A percentile compares a stretch with the other conserved stretches of the same genome.
Evolutionary conservation across 2,888 invertebrate genomes (phyloP).

Genomic region (Lacanobia wlatinum): DNA sequence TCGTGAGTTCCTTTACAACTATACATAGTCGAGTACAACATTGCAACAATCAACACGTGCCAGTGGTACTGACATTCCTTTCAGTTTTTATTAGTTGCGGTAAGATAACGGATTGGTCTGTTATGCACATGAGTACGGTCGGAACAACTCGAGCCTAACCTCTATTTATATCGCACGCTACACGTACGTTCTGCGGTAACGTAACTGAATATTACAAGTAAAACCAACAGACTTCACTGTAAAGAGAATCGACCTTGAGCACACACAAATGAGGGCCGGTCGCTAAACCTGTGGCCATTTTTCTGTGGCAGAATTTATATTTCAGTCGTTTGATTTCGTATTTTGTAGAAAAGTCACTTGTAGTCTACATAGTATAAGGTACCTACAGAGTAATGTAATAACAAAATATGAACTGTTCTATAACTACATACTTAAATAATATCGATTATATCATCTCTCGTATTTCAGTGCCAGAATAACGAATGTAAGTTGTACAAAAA

Average conservation of each 20-base stretch:
- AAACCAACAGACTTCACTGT: conserved; percentile 79
- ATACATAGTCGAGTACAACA: conserved; percentile 29
- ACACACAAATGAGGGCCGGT: conserved; percentile 66
- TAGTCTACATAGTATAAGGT: background rate
- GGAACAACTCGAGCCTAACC: conserved; percentile 82
- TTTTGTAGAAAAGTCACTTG: background rate
- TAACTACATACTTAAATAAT: background rate
- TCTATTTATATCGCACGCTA: conserved; percentile 87
- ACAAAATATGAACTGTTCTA: background rate
- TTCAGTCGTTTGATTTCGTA: background rate
- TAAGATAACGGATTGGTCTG: conserved; percentile 88
- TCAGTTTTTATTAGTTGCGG: conserved; percentile 87
- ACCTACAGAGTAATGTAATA: too few species aligned
- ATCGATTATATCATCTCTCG: conserved; percentile 24
- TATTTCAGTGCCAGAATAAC: background rate
- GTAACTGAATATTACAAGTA: conserved; percentile 87
- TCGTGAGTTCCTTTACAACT: conserved; percentile 36
- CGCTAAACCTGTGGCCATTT: conserved; percentile 46
- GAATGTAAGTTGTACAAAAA: too few species aligned
- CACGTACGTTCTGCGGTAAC: conserved; percentile 80
- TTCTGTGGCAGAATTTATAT: conserved; percentile 21
- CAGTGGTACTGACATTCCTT: conserved; percentile 81
- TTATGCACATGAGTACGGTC: conserved; percentile 81
- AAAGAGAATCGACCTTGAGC: conserved; percentile 77
- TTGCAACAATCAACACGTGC: conserved; percentile 67